These are phyloP conservation scores for Cryptoleucopteryx plumbea DNA, from an alignment of 2,113 vertebrate species.

Conservation along the genomic window DNA sequence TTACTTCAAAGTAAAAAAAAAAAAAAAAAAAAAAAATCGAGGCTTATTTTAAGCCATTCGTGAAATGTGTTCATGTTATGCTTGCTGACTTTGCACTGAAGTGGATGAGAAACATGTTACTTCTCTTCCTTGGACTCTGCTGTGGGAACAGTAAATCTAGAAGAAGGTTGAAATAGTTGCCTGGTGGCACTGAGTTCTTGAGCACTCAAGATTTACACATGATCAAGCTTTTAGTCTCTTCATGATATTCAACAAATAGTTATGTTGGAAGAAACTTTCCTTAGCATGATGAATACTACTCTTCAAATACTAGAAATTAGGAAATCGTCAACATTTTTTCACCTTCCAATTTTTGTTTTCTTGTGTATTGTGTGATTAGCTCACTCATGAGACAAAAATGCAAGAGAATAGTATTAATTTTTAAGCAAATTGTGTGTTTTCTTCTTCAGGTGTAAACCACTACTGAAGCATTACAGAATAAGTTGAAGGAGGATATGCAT, in stretches of 20 bases:
- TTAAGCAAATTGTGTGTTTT: not conserved
- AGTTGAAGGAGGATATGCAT: not conserved
- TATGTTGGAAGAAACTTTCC: not conserved
- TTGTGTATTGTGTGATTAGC: not conserved
- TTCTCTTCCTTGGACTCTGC: not conserved
- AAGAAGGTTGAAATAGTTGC: not conserved
- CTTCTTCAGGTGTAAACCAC: not conserved
- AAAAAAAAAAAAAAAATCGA: not conserved
- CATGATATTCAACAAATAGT: not conserved
- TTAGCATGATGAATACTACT: not conserved
- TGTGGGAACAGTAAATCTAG: not conserved
- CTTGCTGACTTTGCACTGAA: not conserved
- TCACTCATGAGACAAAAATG: not conserved
- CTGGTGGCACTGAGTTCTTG: not conserved
- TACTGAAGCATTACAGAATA: not conserved
- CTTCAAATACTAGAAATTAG: not conserved
- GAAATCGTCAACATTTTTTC: not conserved
- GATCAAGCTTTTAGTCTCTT: not conserved
- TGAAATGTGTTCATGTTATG: not conserved
- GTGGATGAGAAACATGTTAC: not conserved
- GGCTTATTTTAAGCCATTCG: not conserved
- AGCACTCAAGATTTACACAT: not conserved
- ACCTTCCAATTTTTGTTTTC: not conserved
- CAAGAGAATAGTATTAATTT: not conserved
- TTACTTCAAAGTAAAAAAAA: not conserved